phyloP scores from a whole-genome alignment of 2,113 vertebrate species.

The Neogobius melanostomus region DNA sequence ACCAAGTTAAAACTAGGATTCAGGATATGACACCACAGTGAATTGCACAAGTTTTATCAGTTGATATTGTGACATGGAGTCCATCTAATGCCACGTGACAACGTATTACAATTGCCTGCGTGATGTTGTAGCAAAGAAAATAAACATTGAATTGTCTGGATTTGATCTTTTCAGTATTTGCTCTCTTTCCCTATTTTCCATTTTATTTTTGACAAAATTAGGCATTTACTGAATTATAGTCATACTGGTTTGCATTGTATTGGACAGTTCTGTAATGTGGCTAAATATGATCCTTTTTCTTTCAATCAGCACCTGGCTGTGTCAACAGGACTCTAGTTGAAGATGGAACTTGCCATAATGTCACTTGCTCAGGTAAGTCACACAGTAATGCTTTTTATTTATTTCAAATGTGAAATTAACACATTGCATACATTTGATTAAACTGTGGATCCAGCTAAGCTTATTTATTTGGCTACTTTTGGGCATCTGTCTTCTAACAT shows the following conservation, averaged over 20 bases:
- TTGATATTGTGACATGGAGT: too few relatives aligned
- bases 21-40: not conserved
- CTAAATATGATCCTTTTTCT: conserved; percentile 35
- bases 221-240: too few relatives aligned
- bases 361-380: conserved; percentile 50
- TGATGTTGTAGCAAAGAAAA: too few relatives aligned
- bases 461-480: not conserved
- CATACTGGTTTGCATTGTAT: too few relatives aligned
- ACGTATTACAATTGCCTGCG: too few relatives aligned
- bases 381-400: not conserved
- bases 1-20: not conserved
- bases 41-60: too few relatives aligned
- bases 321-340: not conserved
- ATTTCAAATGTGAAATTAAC: not conserved
- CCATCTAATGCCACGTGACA: too few relatives aligned
- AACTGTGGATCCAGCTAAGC: conserved; percentile 14
- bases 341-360: conserved; percentile 17
- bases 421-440: not conserved
- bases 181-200: too few relatives aligned
- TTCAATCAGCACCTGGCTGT: not conserved
- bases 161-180: too few relatives aligned
- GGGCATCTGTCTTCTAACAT: conserved; percentile 8
- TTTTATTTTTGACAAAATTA: too few relatives aligned
- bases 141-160: too few relatives aligned
- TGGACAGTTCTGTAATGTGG: too few relatives aligned